These are phyloP conservation scores for Ormyrus labotus DNA, from an alignment of 2,888 invertebrate species.

Conservation along the genomic window DNA sequence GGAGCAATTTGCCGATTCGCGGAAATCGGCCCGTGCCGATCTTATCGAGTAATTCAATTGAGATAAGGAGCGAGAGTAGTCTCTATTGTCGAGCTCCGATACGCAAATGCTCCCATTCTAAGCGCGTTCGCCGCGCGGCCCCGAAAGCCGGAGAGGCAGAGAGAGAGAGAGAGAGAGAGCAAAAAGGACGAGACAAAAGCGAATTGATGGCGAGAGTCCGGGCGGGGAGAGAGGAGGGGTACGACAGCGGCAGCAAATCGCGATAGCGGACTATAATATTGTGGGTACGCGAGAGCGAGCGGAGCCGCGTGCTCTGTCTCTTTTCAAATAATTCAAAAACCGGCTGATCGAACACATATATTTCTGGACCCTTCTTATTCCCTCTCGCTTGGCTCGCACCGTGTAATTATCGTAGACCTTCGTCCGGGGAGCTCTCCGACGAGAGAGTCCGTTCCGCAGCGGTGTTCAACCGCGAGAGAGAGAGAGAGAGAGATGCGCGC, in stretches of 20 bases:
- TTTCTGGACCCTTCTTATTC: constrained; percentile 60
- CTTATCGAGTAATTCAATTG: constrained; percentile 12
- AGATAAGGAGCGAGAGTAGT: constrained; percentile 3
- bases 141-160: constrained; percentile 32
- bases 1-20: constrained; percentile 39
- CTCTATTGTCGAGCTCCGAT: not conserved
- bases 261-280: constrained; percentile 72
- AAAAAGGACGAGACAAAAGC: constrained; percentile 58
- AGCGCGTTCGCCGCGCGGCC: not conserved
- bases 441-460: constrained; percentile 63
- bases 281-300: constrained; percentile 64
- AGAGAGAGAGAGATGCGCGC: not conserved
- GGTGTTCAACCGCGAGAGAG: constrained; percentile 68
- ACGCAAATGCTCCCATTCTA: not conserved
- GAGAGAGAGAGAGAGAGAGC: constrained; percentile 53
- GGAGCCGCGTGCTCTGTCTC: constrained; percentile 69
- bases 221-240: constrained; percentile 49
- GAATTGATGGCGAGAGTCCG: constrained; percentile 48
- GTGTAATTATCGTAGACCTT: constrained; percentile 75
- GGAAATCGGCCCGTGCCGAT: constrained; percentile 24
- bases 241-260: constrained; percentile 63
- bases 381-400: constrained; percentile 63
- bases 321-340: constrained; percentile 76
- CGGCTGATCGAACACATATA: constrained; percentile 75
- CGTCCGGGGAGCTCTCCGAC: constrained; percentile 46